These are phyloP conservation scores for Cyanoramphus novaezelandiae DNA, from an alignment of 2,113 vertebrate species.

Conservation along the genomic window DNA sequence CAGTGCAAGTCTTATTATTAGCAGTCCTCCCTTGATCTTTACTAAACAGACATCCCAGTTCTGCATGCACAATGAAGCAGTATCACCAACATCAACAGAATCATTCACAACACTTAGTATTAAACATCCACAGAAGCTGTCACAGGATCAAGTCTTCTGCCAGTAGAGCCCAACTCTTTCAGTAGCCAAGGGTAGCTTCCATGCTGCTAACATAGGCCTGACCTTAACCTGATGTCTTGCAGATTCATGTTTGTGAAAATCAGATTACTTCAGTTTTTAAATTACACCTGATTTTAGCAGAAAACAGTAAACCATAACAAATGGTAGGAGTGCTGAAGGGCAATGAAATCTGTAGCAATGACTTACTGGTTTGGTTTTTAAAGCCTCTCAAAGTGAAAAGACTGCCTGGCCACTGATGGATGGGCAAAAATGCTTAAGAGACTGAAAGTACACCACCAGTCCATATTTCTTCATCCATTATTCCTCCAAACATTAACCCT, in stretches of 20 bases:
- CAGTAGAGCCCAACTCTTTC: background rate
- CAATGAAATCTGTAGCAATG: background rate
- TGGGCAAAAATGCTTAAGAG: background rate
- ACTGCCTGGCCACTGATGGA: background rate
- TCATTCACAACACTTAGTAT: accelerated
- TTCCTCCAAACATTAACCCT: background rate
- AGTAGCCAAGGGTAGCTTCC: background rate
- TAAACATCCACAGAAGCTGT: background rate
- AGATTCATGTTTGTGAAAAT: background rate
- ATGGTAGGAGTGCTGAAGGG: background rate
- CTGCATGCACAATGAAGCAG: background rate
- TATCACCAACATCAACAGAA: background rate
- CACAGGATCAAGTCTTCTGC: background rate
- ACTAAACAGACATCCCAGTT: background rate
- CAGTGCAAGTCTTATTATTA: background rate
- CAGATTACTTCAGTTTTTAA: background rate
- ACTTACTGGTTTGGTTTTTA: background rate
- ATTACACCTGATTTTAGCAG: background rate
- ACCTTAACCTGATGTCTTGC: background rate
- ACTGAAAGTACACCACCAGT: background rate
- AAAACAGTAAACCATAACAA: background rate
- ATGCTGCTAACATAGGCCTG: background rate
- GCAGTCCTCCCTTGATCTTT: background rate
- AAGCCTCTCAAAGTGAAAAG: background rate
- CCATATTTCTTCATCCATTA: background rate